Conservation (phyloP, 2,888 invertebrate genomes). For the Laspeyria flexula region DNA sequence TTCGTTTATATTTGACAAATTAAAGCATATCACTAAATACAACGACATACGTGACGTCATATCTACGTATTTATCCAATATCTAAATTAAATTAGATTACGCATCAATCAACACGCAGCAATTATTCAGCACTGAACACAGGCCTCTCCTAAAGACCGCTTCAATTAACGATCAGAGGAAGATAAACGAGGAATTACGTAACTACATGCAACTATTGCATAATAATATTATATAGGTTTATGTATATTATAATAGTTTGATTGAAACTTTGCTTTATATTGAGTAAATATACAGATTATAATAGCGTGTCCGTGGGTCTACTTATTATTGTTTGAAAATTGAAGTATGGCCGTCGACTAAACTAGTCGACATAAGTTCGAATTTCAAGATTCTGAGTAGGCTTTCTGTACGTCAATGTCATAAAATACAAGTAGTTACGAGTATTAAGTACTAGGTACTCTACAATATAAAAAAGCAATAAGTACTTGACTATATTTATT, state of each 20-base stretch:
- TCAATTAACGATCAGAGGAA: slow-evolving; percentile 1
- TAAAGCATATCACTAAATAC: too few relatives aligned
- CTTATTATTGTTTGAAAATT: too few relatives aligned
- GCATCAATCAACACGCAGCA: slow-evolving; percentile 4
- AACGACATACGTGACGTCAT: not conserved
- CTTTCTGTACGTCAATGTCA: too few relatives aligned
- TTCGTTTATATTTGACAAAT: too few relatives aligned
- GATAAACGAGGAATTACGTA: slow-evolving; percentile 1
- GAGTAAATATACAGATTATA: not conserved
- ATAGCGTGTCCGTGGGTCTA: too few relatives aligned
- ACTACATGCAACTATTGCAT: slow-evolving; percentile 2
- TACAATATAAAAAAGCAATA: too few relatives aligned
- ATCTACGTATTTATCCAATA: not conserved
- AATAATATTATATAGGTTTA: not conserved
- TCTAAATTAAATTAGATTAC: slow-evolving; percentile 1
- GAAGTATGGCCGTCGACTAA: too few relatives aligned
- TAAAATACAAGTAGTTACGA: too few relatives aligned
- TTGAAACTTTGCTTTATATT: not conserved
- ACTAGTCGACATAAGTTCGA: too few relatives aligned
- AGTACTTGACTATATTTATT: too few relatives aligned
- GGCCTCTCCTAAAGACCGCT: not conserved
- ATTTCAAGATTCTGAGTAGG: too few relatives aligned
- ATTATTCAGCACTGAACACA: not conserved
- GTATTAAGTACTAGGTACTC: too few relatives aligned
- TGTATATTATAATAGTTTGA: not conserved